Base-by-base conservation (phyloP, 2,888 invertebrate genomes). In the Oscheius sp. region DNA sequence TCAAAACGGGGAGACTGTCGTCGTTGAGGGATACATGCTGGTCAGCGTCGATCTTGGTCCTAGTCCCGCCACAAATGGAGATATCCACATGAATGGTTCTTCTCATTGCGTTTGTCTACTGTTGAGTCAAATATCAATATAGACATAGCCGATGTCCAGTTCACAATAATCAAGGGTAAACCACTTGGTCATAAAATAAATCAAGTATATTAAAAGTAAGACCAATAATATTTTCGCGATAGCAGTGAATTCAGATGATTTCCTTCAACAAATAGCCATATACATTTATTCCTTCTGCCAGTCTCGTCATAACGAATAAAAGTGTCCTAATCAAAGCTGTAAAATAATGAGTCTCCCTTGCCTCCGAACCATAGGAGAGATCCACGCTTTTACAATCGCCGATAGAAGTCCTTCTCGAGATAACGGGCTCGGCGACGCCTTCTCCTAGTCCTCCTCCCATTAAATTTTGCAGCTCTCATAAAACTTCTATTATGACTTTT, bases 361-460 rank as follows among this genome's bases (percentile, higher is more conserved):
- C 21, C 49, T 49, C 49, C 49, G 35, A 35, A 35, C 35, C 35
- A 18, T 13, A 3, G 25, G 55, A 18, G 23, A 46, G 64, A 66
- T 66, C 66, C 66, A 66, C 66, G 66, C 66, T n/a, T 66, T 66
- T 66, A 66, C 66, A 66, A 27, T 49, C 49, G n/a, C 29, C 5
- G 66, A 66, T 66, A 66, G 49, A 61, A 13, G 52, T 35, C 45
- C 41, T 12, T 2, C 35, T 7, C 9, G 29, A n/a, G 66, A 52
- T 52, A 52, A 66, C 29, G 27, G 29, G 27, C 27, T 61, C 18
- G 52, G 29, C 66, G 21, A 25, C 63, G 43, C 63, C 25, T 63
- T 46, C 45, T 5, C 27, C 27, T 29, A 6, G 21, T 55, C 21
- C 27, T 55, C 21, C 27, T 5, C 18, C 21, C 55, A 25, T 58